These are phyloP conservation scores for Trigoniulus corallinus DNA, from an alignment of 1,140 invertebrate species.

Conservation along the genomic window DNA sequence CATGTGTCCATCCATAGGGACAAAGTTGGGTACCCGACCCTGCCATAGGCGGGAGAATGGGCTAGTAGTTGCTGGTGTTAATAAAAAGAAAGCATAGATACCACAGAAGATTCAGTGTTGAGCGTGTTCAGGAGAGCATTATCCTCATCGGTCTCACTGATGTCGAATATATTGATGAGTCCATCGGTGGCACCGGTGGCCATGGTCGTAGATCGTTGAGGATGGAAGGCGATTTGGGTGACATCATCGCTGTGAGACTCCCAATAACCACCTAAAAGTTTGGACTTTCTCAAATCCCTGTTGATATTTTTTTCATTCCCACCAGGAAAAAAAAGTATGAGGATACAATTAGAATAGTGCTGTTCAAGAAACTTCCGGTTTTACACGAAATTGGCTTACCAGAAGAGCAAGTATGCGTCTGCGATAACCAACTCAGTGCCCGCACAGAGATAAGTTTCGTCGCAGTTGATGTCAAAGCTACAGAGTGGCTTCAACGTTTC, in stretches of 20 bases:
- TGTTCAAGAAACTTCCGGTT: neutral
- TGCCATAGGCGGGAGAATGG: no score
- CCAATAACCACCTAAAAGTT: slow-evolving; percentile 63
- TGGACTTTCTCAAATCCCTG: slow-evolving; percentile 47
- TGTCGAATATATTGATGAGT: slow-evolving; percentile 67
- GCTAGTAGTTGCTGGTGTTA: no score
- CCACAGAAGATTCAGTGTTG: slow-evolving; percentile 68
- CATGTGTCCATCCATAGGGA: no score
- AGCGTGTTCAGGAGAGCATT: slow-evolving; percentile 58
- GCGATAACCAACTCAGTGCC: slow-evolving; percentile 52
- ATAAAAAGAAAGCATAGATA: no score
- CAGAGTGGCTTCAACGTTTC: slow-evolving; percentile 36
- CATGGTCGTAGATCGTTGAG: slow-evolving; percentile 44
- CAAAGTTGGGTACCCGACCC: no score
- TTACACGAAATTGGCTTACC: slow-evolving; percentile 23
- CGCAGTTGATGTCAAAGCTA: slow-evolving; percentile 56
- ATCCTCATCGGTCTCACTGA: slow-evolving; percentile 54
- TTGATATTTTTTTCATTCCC: neutral
- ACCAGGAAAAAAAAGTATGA: neutral
- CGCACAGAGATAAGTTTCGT: slow-evolving; percentile 50
- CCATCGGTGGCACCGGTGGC: slow-evolving; percentile 65
- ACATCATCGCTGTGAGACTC: slow-evolving; percentile 72
- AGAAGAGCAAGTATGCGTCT: slow-evolving; percentile 42
- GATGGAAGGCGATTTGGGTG: slow-evolving; percentile 61
- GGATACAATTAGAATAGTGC: no score